A percentile compares a stretch with the other conserved stretches of the same genome.
Evolutionary conservation across 1,140 invertebrate species (phyloP).

Genomic region (Hetaerina americana): DNA sequence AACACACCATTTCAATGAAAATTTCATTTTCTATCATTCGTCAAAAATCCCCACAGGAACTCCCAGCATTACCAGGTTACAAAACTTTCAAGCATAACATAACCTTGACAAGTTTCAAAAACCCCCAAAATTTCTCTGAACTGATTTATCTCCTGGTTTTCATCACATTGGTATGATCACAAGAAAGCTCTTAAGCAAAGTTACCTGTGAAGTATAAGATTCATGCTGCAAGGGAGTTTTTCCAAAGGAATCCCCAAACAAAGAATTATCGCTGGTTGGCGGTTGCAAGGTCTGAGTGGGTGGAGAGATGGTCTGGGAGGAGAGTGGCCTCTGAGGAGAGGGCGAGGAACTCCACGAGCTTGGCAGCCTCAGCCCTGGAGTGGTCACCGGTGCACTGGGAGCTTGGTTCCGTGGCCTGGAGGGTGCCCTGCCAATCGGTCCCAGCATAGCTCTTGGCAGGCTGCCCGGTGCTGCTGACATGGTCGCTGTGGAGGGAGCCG

Average conservation of each 20-base stretch:
- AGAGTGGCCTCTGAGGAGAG: neutral
- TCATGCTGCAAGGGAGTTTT: neutral
- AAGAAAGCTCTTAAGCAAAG: too few species aligned
- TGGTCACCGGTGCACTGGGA: neutral
- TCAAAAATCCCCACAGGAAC: too few species aligned
- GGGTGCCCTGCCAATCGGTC: neutral
- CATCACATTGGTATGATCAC: too few species aligned
- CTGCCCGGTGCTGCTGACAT: neutral
- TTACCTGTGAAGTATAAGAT: neutral
- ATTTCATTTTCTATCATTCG: too few species aligned
- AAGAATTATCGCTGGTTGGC: neutral
- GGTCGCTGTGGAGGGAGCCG: neutral
- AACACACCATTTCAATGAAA: too few species aligned
- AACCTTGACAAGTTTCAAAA: too few species aligned
- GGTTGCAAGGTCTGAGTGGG: neutral
- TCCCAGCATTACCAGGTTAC: too few species aligned
- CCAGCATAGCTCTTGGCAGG: neutral
- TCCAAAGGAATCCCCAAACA: neutral
- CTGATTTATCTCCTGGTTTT: too few species aligned
- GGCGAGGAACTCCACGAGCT: neutral
- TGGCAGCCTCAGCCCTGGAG: neutral
- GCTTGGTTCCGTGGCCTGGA: neutral
- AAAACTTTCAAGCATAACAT: too few species aligned
- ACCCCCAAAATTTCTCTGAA: too few species aligned
- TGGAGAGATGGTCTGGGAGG: neutral